Evolutionary conservation across 64 coral and sea anemone genomes (phyloP), one percentile per base, ranked within the genome.

Genomic region (Cladopsammia gracilis): DNA sequence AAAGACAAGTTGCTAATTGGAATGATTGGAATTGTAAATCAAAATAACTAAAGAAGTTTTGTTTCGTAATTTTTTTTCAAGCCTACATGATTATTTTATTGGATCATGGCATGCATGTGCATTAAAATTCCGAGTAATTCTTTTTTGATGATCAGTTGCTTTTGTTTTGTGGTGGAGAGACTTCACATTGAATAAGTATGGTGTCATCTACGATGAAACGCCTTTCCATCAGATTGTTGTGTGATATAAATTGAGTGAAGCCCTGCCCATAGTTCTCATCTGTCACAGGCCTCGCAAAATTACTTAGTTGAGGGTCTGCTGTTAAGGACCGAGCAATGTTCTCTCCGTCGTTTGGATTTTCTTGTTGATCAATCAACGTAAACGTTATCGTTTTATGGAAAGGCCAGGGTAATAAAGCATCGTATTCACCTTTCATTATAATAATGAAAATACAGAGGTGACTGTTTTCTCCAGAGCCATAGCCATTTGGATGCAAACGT

Each of bases 391-490:
- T 48, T 45, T 75, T 75, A 6, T 18, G 14, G 44, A 75, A 75
- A 75, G 71, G 71, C 71, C 71, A 75, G 43, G 42, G 4, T 75
- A 75, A 48, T 75, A 48, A 50, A 2, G 71, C 44, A 7, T 75
- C 71, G 47, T 75, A 19, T 49, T 75, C 71, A 75, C 71, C 71
- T 75, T 48, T 75, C 71, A 75, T 75, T 18, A 75, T 45, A 48
- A 75, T 49, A 15, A 75, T 49, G 45, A 19, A 75, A 13, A 75
- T 16, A 0, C 34, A 75, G 3, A 75, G 45, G 43, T 75, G 71
- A 48, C 3, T 75, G 47, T 48, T 19, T 48, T 75, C 15, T 6
- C 44, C 46, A 24, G 12, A 2, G 7, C 44, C 6, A 14, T 18
- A 10, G 44, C 43, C 71, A 50, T 50, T 50, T 1, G 71, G 71